Percentiles rank a stretch among this genome's conserved stretches.
These are phyloP conservation scores for Clivina fossor DNA, from an alignment of 2,888 invertebrate genomes.

Conservation along the genomic window DNA sequence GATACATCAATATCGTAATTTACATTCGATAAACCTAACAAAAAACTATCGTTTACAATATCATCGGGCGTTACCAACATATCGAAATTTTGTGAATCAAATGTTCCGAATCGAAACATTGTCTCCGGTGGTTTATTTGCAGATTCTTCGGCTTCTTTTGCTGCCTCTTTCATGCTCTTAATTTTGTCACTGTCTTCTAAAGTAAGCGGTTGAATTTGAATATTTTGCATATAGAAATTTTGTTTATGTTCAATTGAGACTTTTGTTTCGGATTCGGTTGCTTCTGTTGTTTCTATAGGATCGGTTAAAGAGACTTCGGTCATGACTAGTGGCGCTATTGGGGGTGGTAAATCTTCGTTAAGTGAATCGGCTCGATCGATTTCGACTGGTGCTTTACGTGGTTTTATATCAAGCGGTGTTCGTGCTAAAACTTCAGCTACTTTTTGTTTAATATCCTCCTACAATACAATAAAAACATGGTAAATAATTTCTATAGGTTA, in stretches of 20 bases:
- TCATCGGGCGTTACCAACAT: conserved; percentile 65
- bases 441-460: conserved; percentile 73
- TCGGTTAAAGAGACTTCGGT: conserved; percentile 26
- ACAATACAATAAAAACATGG: conserved; percentile 49
- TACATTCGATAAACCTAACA: conserved; percentile 65
- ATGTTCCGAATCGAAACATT: conserved; percentile 57
- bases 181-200: conserved; percentile 42
- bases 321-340: conserved; percentile 40
- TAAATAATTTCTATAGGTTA: conserved; percentile 22
- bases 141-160: conserved; percentile 47
- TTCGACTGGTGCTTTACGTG: conserved; percentile 65
- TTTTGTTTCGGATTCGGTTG: conserved; percentile 29
- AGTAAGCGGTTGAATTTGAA: conserved; percentile 44
- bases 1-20: conserved; percentile 78
- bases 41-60: conserved; percentile 55
- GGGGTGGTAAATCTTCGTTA: conserved; percentile 40
- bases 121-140: conserved; percentile 58
- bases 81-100: conserved; percentile 62
- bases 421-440: conserved; percentile 70
- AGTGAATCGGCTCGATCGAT: conserved; percentile 50
- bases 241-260: conserved; percentile 30
- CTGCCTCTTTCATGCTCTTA: conserved; percentile 41
- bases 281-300: conserved; percentile 22
- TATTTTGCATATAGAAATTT: conserved; percentile 48
- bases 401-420: conserved; percentile 72